Base-by-base conservation (phyloP, 53 echinoderm and acorn worm species). In the Antedon mediterranea region DNA sequence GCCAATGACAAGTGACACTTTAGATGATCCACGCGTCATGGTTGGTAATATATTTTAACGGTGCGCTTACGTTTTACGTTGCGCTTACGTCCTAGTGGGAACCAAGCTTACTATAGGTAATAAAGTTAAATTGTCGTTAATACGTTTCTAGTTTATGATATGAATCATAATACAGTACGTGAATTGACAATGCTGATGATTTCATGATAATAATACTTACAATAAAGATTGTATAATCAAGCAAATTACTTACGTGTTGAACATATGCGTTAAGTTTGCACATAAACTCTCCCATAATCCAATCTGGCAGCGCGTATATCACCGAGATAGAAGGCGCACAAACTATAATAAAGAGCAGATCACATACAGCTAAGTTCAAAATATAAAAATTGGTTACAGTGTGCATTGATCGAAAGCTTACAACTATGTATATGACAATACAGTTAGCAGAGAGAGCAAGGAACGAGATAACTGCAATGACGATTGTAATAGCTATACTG, bases 381-480 rank as follows among this genome's bases (percentile, higher is more conserved):
- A 97, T 97, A 84, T 92, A 97, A 83, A 89, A 92, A 76, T 97
- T 97, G 73, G 97, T 97, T 28, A 97, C 97, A 75, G 88, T 87
- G 43, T 92, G 79, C 97, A 97, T 97, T 72, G 85, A 81, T 28
- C 87, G 83, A 71, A 87, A 89, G 5, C 91, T 82, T 0, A 91
- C 75, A 28, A 92, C 91, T 37, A 92, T 88, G 73, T 84, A 82
- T 72, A 97, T 92, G 57, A 97, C 89, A 9, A 89, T 74, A 31
- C 89, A 81, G 76, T 97, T 97, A 20, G 92, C 97, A 33, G 88
- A 32, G 13, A 97, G 72, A 28, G 88, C 92, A 70, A 97, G 81
- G 28, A 92, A 79, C 5, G 97, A 87, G 73, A 97, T 92, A 34
- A 97, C 43, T 15, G 84, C 85, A 29, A 97, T 86, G 23, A 88